Evolutionary conservation across 2,797 vertebrate species (phyloP), one percentile per base, ranked within the genome.

Genomic region (Ceryle rudis): DNA sequence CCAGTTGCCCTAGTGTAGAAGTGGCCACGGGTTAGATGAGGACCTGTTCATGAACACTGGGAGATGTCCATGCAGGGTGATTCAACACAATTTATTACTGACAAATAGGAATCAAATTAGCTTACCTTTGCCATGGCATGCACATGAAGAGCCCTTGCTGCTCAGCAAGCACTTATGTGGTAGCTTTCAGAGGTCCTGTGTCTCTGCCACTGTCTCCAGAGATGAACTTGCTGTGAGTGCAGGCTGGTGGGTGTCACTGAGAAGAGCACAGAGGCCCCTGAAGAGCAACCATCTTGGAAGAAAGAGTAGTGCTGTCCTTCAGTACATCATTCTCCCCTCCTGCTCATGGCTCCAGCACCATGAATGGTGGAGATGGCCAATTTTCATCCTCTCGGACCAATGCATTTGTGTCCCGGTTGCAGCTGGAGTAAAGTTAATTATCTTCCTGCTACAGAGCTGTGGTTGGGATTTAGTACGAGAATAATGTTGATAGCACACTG

Each of bases 241-340:
- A 70, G 31, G 41, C 37, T 70, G 29, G 3, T 42, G 37, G 22
- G 8, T 19, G 17, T 66, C 67, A 15, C 1, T 61, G 46, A 16
- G 44, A 44, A 60, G 26, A 31, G 17, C 29, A 31, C 1, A 1
- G 37, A 44, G 17, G 9, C 4, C 19, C 52, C 20, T 33, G 64
- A 41, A 37, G 22, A 73, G 14, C 57, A n/a, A 28, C 65, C 16
- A 0, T 11, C 4, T 0, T 10, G 61, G 55, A 20, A 15, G 16
- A 66, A 54, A 31, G 70, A 37, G 39, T 0, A 0, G 15, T 46
- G 33, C 11, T 2, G 4, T 23, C 44, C 23, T 67, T 64, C 19
- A 26, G 22, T 8, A 18, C 28, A 6, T 46, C 14, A 2, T n/a
- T 49, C 15, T 39, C 67, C 31, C 46, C 29, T 47, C 12, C 31